phyloP scores from a whole-genome alignment of 1,140 invertebrate genomes.

The Teleogryllus occipitalis region DNA sequence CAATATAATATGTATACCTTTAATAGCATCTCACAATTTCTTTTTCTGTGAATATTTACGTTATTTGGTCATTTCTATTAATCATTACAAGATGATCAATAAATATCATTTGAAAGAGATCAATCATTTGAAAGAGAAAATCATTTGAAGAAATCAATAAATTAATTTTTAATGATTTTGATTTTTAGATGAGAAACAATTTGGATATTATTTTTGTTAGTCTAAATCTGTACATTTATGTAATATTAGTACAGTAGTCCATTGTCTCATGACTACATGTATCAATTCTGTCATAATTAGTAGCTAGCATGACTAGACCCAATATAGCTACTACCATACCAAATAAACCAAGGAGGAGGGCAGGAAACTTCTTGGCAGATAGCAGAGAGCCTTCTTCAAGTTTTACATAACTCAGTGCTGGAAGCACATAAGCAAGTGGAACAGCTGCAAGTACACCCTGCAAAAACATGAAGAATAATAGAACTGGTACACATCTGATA shows the following conservation, averaged over 20 bases:
- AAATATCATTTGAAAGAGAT: no score
- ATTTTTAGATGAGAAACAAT: no score
- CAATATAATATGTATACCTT: no score
- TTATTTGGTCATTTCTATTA: no score
- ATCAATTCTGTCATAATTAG: slow-evolving; percentile 40
- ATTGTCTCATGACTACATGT: slow-evolving; percentile 51
- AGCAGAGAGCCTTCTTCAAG: slow-evolving; percentile 62
- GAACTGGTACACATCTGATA: not conserved
- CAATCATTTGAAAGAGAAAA: no score
- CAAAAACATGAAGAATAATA: slow-evolving; percentile 12
- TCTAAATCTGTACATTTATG: not conserved
- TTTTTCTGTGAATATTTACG: no score
- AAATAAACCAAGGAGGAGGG: slow-evolving; percentile 59
- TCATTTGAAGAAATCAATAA: no score
- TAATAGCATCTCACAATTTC: no score
- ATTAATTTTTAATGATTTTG: no score
- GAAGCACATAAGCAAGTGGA: slow-evolving; percentile 76
- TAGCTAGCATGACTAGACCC: slow-evolving; percentile 48
- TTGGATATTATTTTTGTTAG: no score
- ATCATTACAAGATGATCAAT: no score
- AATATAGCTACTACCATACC: slow-evolving; percentile 59
- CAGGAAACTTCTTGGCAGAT: slow-evolving; percentile 61
- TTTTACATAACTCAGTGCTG: slow-evolving; percentile 69
- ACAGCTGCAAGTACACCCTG: slow-evolving; percentile 77
- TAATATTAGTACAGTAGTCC: not conserved